Evolutionary conservation across 23 tunicate species (phyloP), one percentile per base, ranked within the genome.

Genomic region (Trididemnum miniatum): DNA sequence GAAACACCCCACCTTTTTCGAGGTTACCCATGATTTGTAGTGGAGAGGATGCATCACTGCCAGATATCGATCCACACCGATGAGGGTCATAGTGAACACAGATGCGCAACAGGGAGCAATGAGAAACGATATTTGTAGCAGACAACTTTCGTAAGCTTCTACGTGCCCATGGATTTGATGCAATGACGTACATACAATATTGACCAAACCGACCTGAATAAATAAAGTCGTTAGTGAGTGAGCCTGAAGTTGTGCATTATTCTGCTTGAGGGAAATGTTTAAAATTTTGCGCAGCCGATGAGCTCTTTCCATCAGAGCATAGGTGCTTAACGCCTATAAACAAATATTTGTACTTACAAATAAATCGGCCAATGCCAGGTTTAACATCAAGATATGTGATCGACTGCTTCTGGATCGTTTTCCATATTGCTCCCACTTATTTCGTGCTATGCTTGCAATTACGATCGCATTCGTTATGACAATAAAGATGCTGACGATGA

Each of bases 331-430:
- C n/a, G 5, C 40, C 0, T 25, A 71, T 69, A 49, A 49, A 49
- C 12, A 9, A 49, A 49, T 9, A 49, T 9, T 18, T n/a, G n/a
- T 30, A 51, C 97, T 86, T 54, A 91, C 97, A 28, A 86, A 77
- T 23, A 82, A 35, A 51, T 91, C 97, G 15, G 97, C 97, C 5
- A 86, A n/a, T 22, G 97, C 85, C 76, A 91, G 76, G 59, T 91
- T 91, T 20, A 91, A 72, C 35, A 89, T 62, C 12, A 89, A 74
- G 26, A 83, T 36, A 32, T 81, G 71, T 5, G 66, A 52, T 32
- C 85, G 72, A 29, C 32, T 44, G 31, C 23, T 34, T 20, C 2
- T 18, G 0, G 67, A 31, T 0, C 29, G 78, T 9, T 31, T 29
- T 34, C 1, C 25, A 31, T 28, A 23, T 0, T 62, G 57, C 27